These are phyloP conservation scores for Diceros bicornis DNA, from an alignment of 2,797 vertebrate species.

Conservation along the genomic window DNA sequence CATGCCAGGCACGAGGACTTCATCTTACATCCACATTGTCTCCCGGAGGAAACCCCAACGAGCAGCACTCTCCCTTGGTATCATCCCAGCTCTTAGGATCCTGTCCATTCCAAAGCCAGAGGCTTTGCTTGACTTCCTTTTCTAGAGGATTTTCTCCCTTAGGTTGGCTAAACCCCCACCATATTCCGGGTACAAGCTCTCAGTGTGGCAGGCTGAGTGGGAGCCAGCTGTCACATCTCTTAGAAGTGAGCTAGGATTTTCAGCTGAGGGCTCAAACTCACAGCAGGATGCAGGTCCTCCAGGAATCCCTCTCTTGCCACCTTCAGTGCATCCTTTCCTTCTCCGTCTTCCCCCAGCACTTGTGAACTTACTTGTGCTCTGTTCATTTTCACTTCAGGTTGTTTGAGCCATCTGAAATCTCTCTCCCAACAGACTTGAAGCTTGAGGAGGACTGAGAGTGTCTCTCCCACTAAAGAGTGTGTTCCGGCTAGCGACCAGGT, in stretches of 20 bases:
- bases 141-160: neutral
- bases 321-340: neutral
- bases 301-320: neutral
- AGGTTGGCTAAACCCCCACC: neutral
- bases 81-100: neutral
- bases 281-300: neutral
- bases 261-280: neutral
- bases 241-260: neutral
- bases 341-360: neutral
- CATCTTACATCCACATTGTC: neutral
- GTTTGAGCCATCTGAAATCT: neutral
- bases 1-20: neutral
- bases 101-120: neutral
- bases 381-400: neutral
- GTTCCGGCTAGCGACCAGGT: no score
- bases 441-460: neutral
- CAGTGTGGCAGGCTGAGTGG: fast-evolving
- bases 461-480: neutral
- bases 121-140: neutral
- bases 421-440: neutral
- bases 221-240: neutral
- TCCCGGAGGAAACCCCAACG: neutral
- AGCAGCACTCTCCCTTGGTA: neutral
- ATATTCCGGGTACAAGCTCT: neutral
- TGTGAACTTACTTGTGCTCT: neutral